These are phyloP conservation scores for Archocentrus centrarchus DNA, from an alignment of 2,113 vertebrate species.

Conservation along the genomic window DNA sequence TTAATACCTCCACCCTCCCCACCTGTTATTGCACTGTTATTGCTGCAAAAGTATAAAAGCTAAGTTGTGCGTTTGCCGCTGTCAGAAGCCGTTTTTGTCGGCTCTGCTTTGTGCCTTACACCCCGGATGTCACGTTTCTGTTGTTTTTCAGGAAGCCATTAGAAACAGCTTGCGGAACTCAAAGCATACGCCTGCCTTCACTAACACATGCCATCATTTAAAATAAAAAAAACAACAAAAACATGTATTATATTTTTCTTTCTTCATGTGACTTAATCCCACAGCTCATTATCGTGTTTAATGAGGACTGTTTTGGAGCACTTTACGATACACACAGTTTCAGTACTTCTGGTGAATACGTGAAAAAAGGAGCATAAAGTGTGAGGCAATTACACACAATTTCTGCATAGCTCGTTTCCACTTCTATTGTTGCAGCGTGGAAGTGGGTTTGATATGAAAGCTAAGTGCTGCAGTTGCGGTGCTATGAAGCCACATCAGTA, in stretches of 20 bases:
- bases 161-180: not conserved
- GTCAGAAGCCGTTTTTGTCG: slow-evolving; percentile 1
- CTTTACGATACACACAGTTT: slow-evolving; percentile 7
- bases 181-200: not conserved
- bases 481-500: not conserved
- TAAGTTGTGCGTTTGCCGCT: not conserved
- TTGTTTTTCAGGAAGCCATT: slow-evolving; percentile 2
- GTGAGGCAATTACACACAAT: not conserved
- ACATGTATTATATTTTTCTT: not conserved
- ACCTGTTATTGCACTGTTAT: not conserved
- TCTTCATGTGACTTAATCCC: slow-evolving; percentile 4
- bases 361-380: not conserved
- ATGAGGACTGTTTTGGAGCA: not conserved
- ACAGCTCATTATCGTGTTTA: slow-evolving; percentile 40
- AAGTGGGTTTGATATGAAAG: not conserved
- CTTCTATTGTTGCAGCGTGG: not conserved
- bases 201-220: not conserved
- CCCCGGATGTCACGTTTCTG: slow-evolving; percentile 21
- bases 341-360: not conserved
- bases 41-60: slow-evolving; percentile 29
- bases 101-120: not conserved
- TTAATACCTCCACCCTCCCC: not conserved
- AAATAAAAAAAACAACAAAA: not conserved
- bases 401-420: slow-evolving; percentile 9
- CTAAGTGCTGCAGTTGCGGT: not conserved